Base-by-base conservation (phyloP, 2,797 vertebrate species). In the Gymnopithys bicolor region DNA sequence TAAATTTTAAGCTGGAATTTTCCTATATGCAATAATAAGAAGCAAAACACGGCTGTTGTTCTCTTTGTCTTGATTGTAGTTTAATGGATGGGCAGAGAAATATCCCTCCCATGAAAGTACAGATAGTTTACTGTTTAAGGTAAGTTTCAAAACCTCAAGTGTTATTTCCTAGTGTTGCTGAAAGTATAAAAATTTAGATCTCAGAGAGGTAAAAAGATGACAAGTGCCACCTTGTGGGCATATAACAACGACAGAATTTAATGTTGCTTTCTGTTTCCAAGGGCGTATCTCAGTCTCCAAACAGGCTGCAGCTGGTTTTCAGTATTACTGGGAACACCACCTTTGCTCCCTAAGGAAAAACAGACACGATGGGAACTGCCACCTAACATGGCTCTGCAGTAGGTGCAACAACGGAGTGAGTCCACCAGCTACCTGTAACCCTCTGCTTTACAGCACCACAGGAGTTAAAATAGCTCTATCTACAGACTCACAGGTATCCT, bases 151-250 rank as follows among this genome's bases (percentile, higher is more conserved):
- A 94, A 79, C 10, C 17, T 56, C 32, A 58, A 39, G 16, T 89
- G 86, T 69, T 27, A 55, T 67, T 86, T 91, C 55, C n/a, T 28
- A 33, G 27, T 6, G 30, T 37, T 84, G 48, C 33, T 41, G 18
- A 13, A 86, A 51, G 17, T 9, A 60, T 33, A 55, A 79, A 93
- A 91, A 84, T 37, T 12, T 41, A 75, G 64, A 52, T 69, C n/a
- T 76, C 24, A 33, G 28, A 95, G 30, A 97, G 18, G 82, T 96
- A 96, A 94, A 70, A 97, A 95, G 97, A 80, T 94, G 53, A 59
- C 95, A 98, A 97, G 97, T 96, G 97, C 98, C 98, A 98, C 93
- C 98, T 98, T 97, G 98, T 98, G 98, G 98, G 92, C 90, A 88
- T 94, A 81, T 74, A 89, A 78, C 43, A 83, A 67, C 80, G 37